Conservation (phyloP, 1,140 invertebrate species). For the Arion vulgaris region DNA sequence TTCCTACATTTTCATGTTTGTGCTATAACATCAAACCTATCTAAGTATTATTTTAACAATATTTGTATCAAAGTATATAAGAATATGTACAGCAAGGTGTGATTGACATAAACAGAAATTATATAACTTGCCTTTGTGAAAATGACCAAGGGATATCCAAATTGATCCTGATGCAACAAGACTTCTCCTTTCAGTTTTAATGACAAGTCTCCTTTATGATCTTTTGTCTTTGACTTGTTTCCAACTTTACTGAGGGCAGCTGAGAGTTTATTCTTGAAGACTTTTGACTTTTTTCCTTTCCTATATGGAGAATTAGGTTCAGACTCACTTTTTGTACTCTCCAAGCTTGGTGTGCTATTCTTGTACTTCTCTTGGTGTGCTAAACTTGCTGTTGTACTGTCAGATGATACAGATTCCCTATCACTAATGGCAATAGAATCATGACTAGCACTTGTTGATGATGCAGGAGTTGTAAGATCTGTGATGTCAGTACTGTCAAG, state of each 20-base stretch:
- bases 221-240: slow-evolving; percentile 39
- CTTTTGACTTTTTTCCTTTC: slow-evolving; percentile 29
- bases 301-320: neutral
- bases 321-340: neutral
- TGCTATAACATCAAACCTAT: no score
- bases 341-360: slow-evolving; percentile 30
- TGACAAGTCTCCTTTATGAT: slow-evolving; percentile 14
- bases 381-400: neutral
- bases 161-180: slow-evolving; percentile 75
- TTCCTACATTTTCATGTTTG: no score
- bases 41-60: no score
- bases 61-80: no score
- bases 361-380: slow-evolving; percentile 38
- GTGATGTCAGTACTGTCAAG: neutral
- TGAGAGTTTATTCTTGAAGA: slow-evolving; percentile 56
- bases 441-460: slow-evolving; percentile 24
- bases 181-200: slow-evolving; percentile 34
- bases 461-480: no score
- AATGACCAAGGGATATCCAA: slow-evolving; percentile 89
- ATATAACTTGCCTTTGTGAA: slow-evolving; percentile 83
- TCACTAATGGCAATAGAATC: slow-evolving; percentile 23
- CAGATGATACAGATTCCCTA: slow-evolving; percentile 21
- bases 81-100: no score
- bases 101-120: no score
- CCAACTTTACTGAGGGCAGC: slow-evolving; percentile 54